Evolutionary conservation across 2,113 vertebrate genomes (phyloP), one percentile per base, ranked within the genome.

Genomic region (Patagioenas fasciata): DNA sequence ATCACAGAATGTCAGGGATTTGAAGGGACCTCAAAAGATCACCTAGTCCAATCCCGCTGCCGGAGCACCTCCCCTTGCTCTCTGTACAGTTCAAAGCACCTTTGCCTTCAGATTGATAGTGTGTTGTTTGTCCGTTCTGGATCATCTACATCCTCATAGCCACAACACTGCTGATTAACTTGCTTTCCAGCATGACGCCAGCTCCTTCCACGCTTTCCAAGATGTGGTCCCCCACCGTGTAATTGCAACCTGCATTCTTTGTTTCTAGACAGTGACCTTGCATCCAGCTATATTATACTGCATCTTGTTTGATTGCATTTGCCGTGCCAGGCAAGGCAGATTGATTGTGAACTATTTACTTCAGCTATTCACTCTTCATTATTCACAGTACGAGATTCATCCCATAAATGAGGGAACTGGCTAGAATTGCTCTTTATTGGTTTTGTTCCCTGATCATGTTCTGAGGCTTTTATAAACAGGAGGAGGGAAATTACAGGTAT

Each of bases 361-460:
- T 89, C 93, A 91, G 81, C 89, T 77, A 87, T 82, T 95, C 87
- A 58, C 87, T 95, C 74, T 91, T 93, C 95, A 85, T 96, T 93
- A 97, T 96, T 96, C 94, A 88, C 95, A 96, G 88, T 80, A 32
- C 86, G 96, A 95, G 91, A 84, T 67, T 93, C 91, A 91, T 88
- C 80, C 92, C 77, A 60, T 58, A 92, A 96, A 94, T 38, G 91
- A 96, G 81, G 58, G 85, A 94, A 82, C 74, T 54, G 85, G 50
- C 58, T 93, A 29, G 71, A 93, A 89, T 88, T 85, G 89, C 62
- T 85, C 74, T 93, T 94, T 90, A 94, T 96, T 94, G 81, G 81
- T 91, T 96, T 95, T 95, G 80, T 83, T 95, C 88, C 10, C 6
- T 80, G 62, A 89, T 95, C 91, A 73, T 94, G 75, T 94, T 96